phyloP scores from a whole-genome alignment of 2,888 invertebrate species.

The Doris montereyensis region DNA sequence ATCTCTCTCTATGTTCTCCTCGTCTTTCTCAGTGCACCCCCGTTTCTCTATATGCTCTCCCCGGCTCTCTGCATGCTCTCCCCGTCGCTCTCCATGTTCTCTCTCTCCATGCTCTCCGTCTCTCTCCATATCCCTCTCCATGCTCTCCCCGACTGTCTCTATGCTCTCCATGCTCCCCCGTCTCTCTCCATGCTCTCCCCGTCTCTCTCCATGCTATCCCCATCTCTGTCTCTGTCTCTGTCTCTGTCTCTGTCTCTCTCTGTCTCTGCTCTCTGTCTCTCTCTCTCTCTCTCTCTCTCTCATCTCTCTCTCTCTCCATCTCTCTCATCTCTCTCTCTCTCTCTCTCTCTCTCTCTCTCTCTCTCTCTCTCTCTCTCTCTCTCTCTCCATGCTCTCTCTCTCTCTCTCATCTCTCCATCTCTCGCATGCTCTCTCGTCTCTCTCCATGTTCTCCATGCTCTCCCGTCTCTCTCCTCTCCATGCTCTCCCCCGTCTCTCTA shows the following conservation, averaged over 20 bases:
- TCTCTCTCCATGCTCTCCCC: neutral
- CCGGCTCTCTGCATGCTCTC: no score
- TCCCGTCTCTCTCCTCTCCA: neutral
- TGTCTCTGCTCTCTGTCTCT: neutral
- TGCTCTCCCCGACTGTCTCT: no score
- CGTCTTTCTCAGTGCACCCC: no score
- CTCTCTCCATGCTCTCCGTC: no score
- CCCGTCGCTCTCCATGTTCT: no score
- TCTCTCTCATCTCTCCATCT: neutral
- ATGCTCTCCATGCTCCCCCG: no score
- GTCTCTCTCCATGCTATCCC: neutral
- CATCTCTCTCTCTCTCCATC: no score
- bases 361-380: neutral
- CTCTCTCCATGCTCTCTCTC: no score
- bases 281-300: no score
- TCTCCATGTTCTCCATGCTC: neutral
- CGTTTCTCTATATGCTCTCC: no score
- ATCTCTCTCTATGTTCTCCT: no score
- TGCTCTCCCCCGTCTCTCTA: neutral
- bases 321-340: neutral
- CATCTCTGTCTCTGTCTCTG: neutral
- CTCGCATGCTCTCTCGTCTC: neutral
- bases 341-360: neutral
- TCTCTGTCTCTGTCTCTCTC: neutral
- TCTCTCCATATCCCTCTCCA: no score